phyloP scores from a whole-genome alignment of 2,797 vertebrate genomes.

The Melanogrammus aeglefinus region DNA sequence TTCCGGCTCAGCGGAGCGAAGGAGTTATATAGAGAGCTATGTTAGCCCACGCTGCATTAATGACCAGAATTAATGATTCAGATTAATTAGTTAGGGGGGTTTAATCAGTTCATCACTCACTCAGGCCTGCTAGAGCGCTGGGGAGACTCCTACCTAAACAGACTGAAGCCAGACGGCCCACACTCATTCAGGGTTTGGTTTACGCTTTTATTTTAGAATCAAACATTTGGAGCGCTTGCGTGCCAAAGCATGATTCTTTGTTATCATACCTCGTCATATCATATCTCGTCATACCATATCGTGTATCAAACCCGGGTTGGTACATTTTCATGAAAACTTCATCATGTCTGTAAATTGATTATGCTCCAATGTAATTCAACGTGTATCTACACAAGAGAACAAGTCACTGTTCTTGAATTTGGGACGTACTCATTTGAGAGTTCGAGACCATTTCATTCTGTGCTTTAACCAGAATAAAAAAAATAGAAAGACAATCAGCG shows the following conservation, averaged over 20 bases:
- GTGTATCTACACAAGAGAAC: too few relatives aligned
- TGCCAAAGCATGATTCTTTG: background rate
- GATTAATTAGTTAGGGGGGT: conserved; percentile 47
- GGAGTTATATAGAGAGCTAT: conserved; percentile 29
- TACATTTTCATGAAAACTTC: background rate
- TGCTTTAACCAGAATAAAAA: background rate
- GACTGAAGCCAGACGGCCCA: background rate
- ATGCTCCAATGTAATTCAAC: background rate
- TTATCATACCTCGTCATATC: background rate
- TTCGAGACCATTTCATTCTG: background rate
- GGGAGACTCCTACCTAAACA: background rate
- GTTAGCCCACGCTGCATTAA: conserved; percentile 49
- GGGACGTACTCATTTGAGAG: too few relatives aligned
- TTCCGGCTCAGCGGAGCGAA: conserved; percentile 24
- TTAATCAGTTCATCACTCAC: conserved; percentile 47
- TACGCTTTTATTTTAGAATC: background rate
- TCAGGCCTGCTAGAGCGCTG: conserved; percentile 44
- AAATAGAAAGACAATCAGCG: background rate
- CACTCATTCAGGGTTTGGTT: background rate
- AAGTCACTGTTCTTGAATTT: too few relatives aligned
- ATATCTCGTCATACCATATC: background rate
- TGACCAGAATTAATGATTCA: conserved; percentile 57
- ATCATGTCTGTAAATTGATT: background rate
- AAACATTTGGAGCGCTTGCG: background rate
- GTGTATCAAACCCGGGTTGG: background rate